Base-by-base conservation (phyloP, 2,113 vertebrate species). In the Syngnathus scovelli region DNA sequence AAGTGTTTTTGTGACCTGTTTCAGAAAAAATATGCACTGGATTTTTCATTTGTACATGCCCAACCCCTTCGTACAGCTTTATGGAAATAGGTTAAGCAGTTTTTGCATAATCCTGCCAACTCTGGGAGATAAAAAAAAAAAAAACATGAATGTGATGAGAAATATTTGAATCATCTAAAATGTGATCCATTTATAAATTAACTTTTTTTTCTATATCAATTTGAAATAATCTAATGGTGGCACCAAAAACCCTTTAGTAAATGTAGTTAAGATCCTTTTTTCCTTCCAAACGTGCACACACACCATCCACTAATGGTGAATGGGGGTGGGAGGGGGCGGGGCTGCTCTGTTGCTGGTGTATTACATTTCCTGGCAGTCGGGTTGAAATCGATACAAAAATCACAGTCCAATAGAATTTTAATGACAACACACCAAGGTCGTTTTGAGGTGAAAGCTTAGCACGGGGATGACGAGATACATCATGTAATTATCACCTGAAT, bases 311-410 rank as follows among this genome's bases (percentile, higher is more conserved):
- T n/a, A 21, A 21, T 19, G 38, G 46, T 62, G 66, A 27, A 68
- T 65, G 60, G 59, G 61, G 70, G 41, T 33, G 41, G 39, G 6
- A 39, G 6, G 39, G 41, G 41, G 41, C 9, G 60, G 16, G 11
- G 54, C 56, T 38, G 33, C 56, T 79, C 36, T 70, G 71, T 67
- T 76, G 60, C 63, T 71, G 67, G 56, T 56, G 52, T 49, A 56
- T 84, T 79, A 80, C 68, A 77, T 77, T 82, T 84, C 71, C 68
- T 81, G 78, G 61, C 68, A 61, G 49, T 21, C 10, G 49, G 49
- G 69, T 64, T 51, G 49, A 74, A 80, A 83, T 85, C 79, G 73
- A 86, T 83, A 71, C 56, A 52, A 75, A 37, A 48, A 80, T 61
- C 49, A 72, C 62, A 66, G 52, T 70, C 59, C 54, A 23, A 52